phyloP scores from a whole-genome alignment of 2,797 vertebrate species.

The Etheostoma perlongum region DNA sequence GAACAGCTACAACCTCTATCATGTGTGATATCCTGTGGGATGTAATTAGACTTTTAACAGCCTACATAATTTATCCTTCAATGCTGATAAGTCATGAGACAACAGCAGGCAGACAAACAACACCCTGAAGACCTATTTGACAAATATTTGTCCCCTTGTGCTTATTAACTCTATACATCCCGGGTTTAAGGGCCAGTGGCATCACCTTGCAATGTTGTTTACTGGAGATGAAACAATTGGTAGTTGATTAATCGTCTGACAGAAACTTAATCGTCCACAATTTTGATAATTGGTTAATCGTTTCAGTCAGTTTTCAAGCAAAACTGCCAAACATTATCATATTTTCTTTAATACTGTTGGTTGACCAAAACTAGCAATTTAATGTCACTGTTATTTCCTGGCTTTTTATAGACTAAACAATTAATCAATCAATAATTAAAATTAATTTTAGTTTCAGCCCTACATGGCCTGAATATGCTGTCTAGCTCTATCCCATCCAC shows the following conservation, averaged over 20 bases:
- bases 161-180: conserved; percentile 16
- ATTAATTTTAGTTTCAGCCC: neutral
- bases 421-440: neutral
- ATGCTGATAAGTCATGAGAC: conserved; percentile 32
- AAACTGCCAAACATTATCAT: neutral
- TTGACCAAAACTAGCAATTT: neutral
- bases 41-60: conserved; percentile 41
- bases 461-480: conserved; percentile 7
- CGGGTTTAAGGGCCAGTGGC: neutral
- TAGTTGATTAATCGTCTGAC: neutral
- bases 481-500: conserved; percentile 48
- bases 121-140: conserved; percentile 27
- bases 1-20: conserved; percentile 1
- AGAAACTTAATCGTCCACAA: neutral
- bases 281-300: neutral
- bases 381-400: neutral
- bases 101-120: conserved; percentile 40
- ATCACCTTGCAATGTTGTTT: conserved; percentile 15
- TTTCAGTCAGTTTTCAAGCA: neutral
- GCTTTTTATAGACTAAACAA: neutral
- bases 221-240: neutral
- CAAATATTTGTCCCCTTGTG: neutral
- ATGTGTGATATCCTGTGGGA: conserved; percentile 17
- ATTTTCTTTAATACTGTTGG: neutral
- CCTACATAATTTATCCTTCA: conserved; percentile 30